Conservation (phyloP, 2,888 invertebrate species). For the Resseliella maxima region DNA sequence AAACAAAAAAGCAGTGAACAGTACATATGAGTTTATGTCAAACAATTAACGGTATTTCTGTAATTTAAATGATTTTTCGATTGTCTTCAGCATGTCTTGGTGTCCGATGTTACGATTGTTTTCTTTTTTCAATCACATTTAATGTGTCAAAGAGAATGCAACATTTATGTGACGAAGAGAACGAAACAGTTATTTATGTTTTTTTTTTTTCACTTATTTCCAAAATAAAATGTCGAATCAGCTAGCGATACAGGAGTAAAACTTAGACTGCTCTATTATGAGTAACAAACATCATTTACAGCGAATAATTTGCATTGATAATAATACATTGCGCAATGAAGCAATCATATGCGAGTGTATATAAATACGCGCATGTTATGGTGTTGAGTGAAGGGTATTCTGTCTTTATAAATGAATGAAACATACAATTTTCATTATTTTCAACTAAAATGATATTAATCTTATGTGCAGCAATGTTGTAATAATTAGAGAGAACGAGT, state of each 20-base stretch:
- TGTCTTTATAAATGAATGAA: neutral
- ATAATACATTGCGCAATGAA: slow-evolving; percentile 13
- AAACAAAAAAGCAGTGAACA: neutral
- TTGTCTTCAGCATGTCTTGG: neutral
- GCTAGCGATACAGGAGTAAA: neutral
- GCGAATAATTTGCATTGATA: slow-evolving; percentile 40
- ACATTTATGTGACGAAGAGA: neutral
- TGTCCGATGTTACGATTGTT: slow-evolving; percentile 22
- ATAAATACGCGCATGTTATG: neutral
- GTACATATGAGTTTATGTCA: neutral
- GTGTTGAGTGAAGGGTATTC: slow-evolving; percentile 16
- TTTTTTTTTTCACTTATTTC: too few species aligned
- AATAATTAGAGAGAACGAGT: neutral
- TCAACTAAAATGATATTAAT: neutral
- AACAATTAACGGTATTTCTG: neutral
- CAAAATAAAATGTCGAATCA: neutral
- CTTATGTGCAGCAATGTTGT: too few species aligned
- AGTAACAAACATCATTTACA: slow-evolving; percentile 10
- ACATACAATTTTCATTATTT: neutral
- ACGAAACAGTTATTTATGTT: too few species aligned
- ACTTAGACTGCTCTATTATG: slow-evolving; percentile 14
- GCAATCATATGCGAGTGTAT: neutral
- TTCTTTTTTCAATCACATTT: slow-evolving; percentile 6
- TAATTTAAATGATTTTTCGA: neutral
- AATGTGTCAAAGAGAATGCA: neutral